Evolutionary conservation across 2,888 invertebrate genomes (phyloP).

Genomic region (Drosophila diplacantha): DNA sequence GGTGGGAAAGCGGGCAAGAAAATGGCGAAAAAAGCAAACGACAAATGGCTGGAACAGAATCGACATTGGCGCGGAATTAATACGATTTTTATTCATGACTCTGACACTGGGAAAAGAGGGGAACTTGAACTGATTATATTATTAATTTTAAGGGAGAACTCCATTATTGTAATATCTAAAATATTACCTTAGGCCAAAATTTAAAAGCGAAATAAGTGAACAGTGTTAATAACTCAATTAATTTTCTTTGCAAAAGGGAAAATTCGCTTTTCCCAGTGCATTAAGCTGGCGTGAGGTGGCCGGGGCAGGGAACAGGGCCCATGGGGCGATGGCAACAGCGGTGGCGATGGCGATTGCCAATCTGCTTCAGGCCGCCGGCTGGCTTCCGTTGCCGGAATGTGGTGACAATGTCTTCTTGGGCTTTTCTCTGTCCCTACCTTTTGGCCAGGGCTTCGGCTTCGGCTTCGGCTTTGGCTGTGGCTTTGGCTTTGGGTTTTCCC

Average conservation of each 20-base stretch:
- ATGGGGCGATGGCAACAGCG: slow-evolving; percentile 32
- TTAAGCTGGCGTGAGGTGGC: slow-evolving; percentile 3
- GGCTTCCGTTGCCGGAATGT: slow-evolving; percentile 71
- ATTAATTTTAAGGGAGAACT: too few species aligned
- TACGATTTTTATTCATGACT: slow-evolving; percentile 72
- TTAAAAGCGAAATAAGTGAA: not conserved
- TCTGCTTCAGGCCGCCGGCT: slow-evolving; percentile 49
- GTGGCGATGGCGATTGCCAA: slow-evolving; percentile 57
- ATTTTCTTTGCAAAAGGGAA: too few species aligned
- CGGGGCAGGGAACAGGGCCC: slow-evolving; percentile 44
- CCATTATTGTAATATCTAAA: not conserved
- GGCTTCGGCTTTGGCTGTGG: slow-evolving; percentile 4
- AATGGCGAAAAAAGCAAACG: slow-evolving; percentile 13
- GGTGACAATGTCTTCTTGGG: slow-evolving; percentile 65
- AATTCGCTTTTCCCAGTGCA: not conserved
- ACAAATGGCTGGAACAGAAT: slow-evolving; percentile 37
- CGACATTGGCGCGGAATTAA: slow-evolving; percentile 65
- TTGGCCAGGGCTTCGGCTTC: slow-evolving; percentile 18
- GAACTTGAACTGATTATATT: too few species aligned
- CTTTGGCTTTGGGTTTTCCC: slow-evolving; percentile 17
- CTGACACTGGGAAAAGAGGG: slow-evolving; percentile 6
- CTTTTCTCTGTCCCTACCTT: slow-evolving; percentile 33
- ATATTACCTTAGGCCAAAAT: too few species aligned
- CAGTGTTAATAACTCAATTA: not conserved
- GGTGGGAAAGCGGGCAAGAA: not conserved